phyloP scores from a whole-genome alignment of 2,797 vertebrate genomes.

The Chaunax sp. region DNA sequence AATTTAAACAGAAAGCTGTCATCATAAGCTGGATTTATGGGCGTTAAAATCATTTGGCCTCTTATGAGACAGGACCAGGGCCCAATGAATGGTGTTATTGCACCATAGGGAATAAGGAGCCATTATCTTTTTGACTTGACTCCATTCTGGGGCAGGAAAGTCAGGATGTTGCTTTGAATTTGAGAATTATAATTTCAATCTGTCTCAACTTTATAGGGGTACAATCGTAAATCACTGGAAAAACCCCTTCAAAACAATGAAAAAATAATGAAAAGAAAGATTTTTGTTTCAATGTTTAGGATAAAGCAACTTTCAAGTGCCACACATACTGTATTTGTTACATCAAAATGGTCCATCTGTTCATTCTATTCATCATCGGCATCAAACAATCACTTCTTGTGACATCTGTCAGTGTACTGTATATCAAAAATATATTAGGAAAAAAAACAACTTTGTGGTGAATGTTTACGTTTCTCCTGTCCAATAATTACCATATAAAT shows the following conservation, averaged over 20 bases:
- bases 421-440: too few relatives aligned
- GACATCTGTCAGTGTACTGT: too few relatives aligned
- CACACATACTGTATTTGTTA: too few relatives aligned
- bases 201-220: neutral
- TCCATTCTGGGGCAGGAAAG: neutral
- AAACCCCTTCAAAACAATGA: neutral
- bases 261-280: too few relatives aligned
- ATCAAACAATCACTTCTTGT: too few relatives aligned
- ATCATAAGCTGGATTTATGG: neutral
- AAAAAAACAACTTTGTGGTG: too few relatives aligned
- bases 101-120: too few relatives aligned
- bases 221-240: neutral
- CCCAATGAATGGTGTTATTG: too few relatives aligned
- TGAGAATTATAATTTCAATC: neutral
- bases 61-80: too few relatives aligned
- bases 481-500: conserved; percentile 10
- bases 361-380: too few relatives aligned
- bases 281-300: neutral
- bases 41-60: too few relatives aligned
- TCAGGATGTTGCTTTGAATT: neutral
- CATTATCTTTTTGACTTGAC: neutral
- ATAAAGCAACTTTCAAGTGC: neutral
- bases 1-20: neutral
- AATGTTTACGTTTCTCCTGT: conserved; percentile 9
- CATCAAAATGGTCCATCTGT: too few relatives aligned